phyloP scores from a whole-genome alignment of 2,888 invertebrate genomes.

The Abrostola tripartita region DNA sequence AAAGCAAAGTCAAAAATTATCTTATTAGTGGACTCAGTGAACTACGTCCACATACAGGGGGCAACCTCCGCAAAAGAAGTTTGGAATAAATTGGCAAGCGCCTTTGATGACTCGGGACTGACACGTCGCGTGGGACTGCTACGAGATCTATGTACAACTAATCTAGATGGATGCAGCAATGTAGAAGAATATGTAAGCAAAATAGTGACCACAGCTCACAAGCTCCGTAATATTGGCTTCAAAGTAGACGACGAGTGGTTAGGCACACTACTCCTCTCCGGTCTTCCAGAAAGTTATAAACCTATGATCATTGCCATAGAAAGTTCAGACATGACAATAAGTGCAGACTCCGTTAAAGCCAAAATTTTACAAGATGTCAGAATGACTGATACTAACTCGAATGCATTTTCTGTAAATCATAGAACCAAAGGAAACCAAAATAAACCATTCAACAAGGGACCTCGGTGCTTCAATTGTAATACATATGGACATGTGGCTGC shows the following conservation, averaged over 20 bases:
- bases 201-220: conserved; percentile 9
- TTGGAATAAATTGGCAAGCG: conserved; percentile 2
- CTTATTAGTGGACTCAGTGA: conserved; percentile 7
- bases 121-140: conserved; percentile 10
- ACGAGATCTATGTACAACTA: conserved; percentile 6
- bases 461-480: conserved; percentile 33
- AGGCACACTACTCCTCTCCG: conserved; percentile 29
- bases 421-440: too few species aligned
- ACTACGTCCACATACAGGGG: conserved; percentile 15
- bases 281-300: conserved; percentile 28
- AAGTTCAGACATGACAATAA: conserved; percentile 29
- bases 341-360: conserved; percentile 32
- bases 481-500: conserved; percentile 15
- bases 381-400: conserved; percentile 8
- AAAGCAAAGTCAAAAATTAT: conserved; percentile 15
- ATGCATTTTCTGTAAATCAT: conserved; percentile 18
- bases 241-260: conserved; percentile 30
- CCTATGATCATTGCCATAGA: conserved; percentile 44
- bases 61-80: conserved; percentile 4
- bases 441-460: conserved; percentile 27
- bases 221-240: conserved; percentile 8
- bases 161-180: neutral
- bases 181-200: conserved; percentile 11
- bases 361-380: conserved; percentile 42
- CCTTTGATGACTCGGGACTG: too few species aligned